A percentile compares a stretch with the other conserved stretches of the same genome.
Conservation (phyloP, 2,113 vertebrate species). For the Oncorhynchus keta region DNA sequence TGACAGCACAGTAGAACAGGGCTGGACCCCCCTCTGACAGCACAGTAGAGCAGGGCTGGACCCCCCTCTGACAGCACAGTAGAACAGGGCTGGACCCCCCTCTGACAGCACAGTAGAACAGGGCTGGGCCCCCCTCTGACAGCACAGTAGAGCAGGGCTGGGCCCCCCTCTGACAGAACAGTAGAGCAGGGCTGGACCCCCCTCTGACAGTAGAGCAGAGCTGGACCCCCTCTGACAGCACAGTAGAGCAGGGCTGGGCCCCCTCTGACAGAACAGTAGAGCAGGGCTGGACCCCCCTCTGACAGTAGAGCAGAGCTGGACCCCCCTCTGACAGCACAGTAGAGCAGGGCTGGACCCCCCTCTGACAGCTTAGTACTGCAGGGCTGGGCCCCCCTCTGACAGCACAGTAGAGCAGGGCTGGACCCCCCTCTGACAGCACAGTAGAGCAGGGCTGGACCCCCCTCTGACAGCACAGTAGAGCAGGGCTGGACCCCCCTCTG, state of each 20-base stretch:
- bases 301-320: constrained; percentile 34
- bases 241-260: constrained; percentile 28
- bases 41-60: no score
- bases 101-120: constrained; percentile 9
- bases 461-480: constrained; percentile 52
- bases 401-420: no score
- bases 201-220: no score
- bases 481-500: constrained; percentile 42
- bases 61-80: no score
- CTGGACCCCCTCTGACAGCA: constrained; percentile 47
- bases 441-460: constrained; percentile 30
- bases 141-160: constrained; percentile 47
- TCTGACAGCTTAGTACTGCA: constrained; percentile 50
- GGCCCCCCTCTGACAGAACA: constrained; percentile 50
- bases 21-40: no score
- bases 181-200: constrained; percentile 20
- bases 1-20: no score
- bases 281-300: constrained; percentile 40
- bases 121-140: constrained; percentile 46
- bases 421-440: constrained; percentile 47
- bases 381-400: constrained; percentile 43
- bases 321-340: constrained; percentile 52
- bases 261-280: constrained; percentile 52
- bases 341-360: constrained; percentile 34
- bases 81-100: no score